phyloP scores from a whole-genome alignment of 2,888 invertebrate genomes.

The Gastracanthus pulcherrimus region DNA sequence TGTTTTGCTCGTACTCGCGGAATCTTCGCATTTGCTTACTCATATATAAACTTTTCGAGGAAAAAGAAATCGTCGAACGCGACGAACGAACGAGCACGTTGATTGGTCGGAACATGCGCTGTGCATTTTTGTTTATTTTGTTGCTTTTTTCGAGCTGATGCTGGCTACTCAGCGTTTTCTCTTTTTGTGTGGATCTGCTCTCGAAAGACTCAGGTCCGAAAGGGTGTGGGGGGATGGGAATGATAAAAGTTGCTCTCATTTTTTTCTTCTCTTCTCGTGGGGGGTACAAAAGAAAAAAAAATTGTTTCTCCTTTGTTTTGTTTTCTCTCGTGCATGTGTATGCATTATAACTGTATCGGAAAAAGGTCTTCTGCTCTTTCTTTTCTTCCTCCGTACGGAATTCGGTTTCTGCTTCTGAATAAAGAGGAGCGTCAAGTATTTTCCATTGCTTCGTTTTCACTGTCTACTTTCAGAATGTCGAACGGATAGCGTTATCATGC shows the following conservation, averaged over 20 bases:
- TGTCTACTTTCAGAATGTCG: constrained; percentile 37
- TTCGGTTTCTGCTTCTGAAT: constrained; percentile 42
- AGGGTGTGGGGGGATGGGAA: constrained; percentile 50
- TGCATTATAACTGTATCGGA: too few relatives aligned
- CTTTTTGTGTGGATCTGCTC: constrained; percentile 46
- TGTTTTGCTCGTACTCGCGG: constrained; percentile 30
- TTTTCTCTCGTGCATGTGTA: too few relatives aligned
- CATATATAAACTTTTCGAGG: constrained; percentile 55
- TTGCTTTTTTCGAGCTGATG: constrained; percentile 33
- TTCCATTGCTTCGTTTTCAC: constrained; percentile 47
- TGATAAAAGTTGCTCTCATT: constrained; percentile 50
- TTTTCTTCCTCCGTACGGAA: constrained; percentile 30
- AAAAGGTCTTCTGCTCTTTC: constrained; percentile 33
- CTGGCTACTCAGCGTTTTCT: constrained; percentile 48
- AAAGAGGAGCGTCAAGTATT: constrained; percentile 60
- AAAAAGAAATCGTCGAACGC: constrained; percentile 67
- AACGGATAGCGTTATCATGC: constrained; percentile 59
- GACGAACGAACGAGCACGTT: constrained; percentile 63
- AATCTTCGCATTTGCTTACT: constrained; percentile 32
- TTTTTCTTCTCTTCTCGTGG: constrained; percentile 1
- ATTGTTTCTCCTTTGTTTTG: not conserved
- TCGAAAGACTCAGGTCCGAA: constrained; percentile 60
- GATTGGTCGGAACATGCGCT: constrained; percentile 62
- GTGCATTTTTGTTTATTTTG: constrained; percentile 54
- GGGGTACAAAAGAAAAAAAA: constrained; percentile 15